A percentile compares a stretch with the other conserved stretches of the same genome.
Evolutionary conservation across 2,888 invertebrate genomes (phyloP).

Genomic region (Scaeva pyrastri): DNA sequence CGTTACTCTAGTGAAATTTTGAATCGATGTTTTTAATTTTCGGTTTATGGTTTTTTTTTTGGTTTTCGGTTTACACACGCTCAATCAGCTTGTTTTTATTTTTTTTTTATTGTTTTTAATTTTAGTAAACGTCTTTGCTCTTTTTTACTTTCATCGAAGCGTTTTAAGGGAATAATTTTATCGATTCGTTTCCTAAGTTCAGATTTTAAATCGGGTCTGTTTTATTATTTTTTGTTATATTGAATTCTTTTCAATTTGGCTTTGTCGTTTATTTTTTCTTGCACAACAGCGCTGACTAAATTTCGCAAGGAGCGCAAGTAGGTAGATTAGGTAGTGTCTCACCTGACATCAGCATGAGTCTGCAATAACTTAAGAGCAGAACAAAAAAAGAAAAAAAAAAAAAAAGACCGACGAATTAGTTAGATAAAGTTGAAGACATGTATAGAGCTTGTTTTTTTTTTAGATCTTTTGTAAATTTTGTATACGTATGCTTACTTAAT

Average conservation of each 20-base stretch:
- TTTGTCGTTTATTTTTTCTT: conserved; percentile 62
- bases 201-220: conserved; percentile 44
- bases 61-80: conserved; percentile 31
- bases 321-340: conserved; percentile 79
- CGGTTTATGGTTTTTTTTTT: conserved; percentile 19
- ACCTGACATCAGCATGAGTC: conserved; percentile 83
- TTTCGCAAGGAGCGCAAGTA: conserved; percentile 70
- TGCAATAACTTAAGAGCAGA: conserved; percentile 84
- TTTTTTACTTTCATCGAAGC: conserved; percentile 45
- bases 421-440: conserved; percentile 77
- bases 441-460: conserved; percentile 66
- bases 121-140: conserved; percentile 35
- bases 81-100: conserved; percentile 56
- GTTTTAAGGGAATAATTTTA: conserved; percentile 44
- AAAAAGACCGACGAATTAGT: conserved; percentile 83
- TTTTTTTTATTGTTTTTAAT: conserved; percentile 26
- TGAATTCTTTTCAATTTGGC: conserved; percentile 19
- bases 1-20: conserved; percentile 63
- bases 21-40: conserved; percentile 27
- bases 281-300: conserved; percentile 63
- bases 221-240: conserved; percentile 29
- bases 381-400: conserved; percentile 82
- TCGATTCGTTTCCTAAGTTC: conserved; percentile 47
- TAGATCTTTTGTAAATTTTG: conserved; percentile 67
- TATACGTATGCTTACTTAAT: conserved; percentile 72